Conservation (phyloP, 2,888 invertebrate species). For the Athalia rosae region DNA sequence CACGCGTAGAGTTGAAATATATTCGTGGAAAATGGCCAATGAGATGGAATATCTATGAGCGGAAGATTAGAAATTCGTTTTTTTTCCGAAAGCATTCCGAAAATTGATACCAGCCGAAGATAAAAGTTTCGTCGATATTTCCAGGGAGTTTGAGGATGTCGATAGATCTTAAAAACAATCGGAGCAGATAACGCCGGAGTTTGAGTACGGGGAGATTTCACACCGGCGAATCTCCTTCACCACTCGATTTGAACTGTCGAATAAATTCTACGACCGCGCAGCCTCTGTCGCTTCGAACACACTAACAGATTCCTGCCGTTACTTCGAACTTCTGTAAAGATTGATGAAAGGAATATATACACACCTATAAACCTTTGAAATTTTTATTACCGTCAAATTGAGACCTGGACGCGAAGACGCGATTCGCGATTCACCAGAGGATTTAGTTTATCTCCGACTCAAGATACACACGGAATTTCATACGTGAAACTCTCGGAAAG, state of each 20-base stretch:
- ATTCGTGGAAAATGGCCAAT: too few species aligned
- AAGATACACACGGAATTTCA: neutral
- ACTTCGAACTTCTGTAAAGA: constrained; percentile 16
- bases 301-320: constrained; percentile 30
- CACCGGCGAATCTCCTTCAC: constrained; percentile 9
- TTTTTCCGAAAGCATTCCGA: too few species aligned
- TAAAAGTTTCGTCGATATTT: too few species aligned
- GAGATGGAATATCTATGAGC: too few species aligned
- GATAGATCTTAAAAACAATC: too few species aligned
- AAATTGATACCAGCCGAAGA: too few species aligned
- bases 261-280: neutral
- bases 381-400: constrained; percentile 13
- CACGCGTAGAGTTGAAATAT: too few species aligned
- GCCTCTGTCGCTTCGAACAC: neutral
- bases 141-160: too few species aligned
- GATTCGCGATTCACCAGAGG: neutral
- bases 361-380: constrained; percentile 14
- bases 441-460: neutral
- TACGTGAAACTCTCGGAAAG: neutral
- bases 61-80: too few species aligned
- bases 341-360: neutral
- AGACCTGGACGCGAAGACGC: neutral
- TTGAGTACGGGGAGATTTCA: too few species aligned
- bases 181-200: too few species aligned
- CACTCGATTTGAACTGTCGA: neutral